Evolutionary conservation across 1,140 invertebrate genomes (phyloP).

Genomic region (Bombus huntii): DNA sequence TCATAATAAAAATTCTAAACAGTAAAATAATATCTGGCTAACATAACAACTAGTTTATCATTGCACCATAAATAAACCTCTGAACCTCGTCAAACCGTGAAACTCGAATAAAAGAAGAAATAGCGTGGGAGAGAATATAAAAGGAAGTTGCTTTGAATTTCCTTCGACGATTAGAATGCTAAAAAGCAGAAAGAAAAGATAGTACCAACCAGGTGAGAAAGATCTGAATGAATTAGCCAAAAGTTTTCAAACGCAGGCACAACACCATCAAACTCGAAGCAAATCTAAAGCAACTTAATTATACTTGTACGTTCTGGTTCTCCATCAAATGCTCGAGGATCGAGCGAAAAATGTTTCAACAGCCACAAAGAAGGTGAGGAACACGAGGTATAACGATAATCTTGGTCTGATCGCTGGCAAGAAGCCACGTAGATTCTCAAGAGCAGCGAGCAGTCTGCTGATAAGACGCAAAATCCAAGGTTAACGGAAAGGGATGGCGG

Average conservation of each 20-base stretch:
- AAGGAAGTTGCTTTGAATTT: not conserved
- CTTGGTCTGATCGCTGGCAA: not conserved
- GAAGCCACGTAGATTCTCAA: not conserved
- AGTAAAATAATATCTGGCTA: too few species aligned
- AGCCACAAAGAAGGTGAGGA: not conserved
- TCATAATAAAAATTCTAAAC: not conserved
- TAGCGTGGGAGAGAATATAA: not conserved
- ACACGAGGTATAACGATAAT: not conserved
- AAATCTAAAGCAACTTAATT: too few species aligned
- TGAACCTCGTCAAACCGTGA: not conserved
- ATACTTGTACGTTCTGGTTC: too few species aligned
- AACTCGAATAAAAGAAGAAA: not conserved
- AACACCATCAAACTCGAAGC: too few species aligned
- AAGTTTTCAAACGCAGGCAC: too few species aligned
- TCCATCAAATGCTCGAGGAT: not conserved
- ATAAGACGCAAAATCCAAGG: slow-evolving; percentile 39
- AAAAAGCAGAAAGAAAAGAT: too few species aligned
- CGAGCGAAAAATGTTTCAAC: not conserved
- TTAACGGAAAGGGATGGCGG: too few species aligned
- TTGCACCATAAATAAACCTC: too few species aligned
- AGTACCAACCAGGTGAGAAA: too few species aligned
- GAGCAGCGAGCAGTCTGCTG: not conserved
- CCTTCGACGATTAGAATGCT: too few species aligned
- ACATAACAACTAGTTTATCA: too few species aligned
- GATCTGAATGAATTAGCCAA: too few species aligned